Evolutionary conservation across 2,113 vertebrate genomes (phyloP).

Genomic region (Choloepus hoffmanni): DNA sequence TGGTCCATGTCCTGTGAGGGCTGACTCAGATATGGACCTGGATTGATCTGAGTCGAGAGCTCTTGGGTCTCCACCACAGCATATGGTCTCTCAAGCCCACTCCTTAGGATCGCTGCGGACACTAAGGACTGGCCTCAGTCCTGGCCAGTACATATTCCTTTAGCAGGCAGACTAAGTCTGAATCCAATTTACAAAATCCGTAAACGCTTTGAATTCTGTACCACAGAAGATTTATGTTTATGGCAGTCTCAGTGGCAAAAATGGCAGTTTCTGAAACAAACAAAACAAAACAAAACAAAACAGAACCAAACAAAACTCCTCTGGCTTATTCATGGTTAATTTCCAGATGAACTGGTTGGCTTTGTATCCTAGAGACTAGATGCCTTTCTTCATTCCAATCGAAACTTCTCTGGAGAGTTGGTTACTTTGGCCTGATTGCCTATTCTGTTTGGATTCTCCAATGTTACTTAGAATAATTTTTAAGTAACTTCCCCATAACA

Average conservation of each 20-base stretch:
- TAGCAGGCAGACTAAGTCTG: neutral
- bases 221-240: neutral
- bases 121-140: accelerated
- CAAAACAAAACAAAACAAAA: neutral
- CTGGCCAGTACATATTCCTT: neutral
- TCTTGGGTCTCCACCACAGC: accelerated
- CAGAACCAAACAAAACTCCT: neutral
- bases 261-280: neutral
- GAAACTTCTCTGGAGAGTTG: neutral
- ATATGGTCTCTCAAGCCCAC: neutral
- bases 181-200: neutral
- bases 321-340: neutral
- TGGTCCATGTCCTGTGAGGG: no score
- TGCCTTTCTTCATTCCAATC: neutral
- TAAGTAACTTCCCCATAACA: neutral
- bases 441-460: neutral
- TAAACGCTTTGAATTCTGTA: neutral
- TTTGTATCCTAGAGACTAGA: neutral
- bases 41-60: neutral
- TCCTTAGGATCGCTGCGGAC: neutral
- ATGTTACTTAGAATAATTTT: neutral
- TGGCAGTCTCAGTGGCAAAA: neutral
- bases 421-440: neutral
- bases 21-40: neutral
- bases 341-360: neutral